These are phyloP conservation scores for Alfaro cultratus DNA, from an alignment of 2,797 vertebrate species.

Conservation along the genomic window DNA sequence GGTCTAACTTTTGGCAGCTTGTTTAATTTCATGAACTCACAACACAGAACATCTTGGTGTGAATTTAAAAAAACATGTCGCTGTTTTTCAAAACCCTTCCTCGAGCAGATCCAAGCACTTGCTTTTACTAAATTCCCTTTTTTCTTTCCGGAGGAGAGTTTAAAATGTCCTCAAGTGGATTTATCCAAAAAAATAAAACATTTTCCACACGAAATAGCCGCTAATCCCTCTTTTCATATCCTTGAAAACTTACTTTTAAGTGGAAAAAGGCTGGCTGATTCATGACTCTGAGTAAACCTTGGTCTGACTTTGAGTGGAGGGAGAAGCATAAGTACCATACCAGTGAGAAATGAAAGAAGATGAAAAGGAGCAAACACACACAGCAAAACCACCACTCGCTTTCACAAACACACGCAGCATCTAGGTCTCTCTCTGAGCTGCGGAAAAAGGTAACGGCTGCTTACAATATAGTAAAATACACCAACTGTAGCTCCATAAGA, in stretches of 20 bases:
- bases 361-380: constrained; percentile 40
- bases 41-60: background rate
- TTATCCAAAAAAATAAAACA: constrained; percentile 39
- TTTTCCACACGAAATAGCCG: constrained; percentile 53
- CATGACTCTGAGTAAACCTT: constrained; percentile 54
- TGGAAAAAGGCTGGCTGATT: constrained; percentile 47
- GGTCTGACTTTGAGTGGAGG: constrained; percentile 45
- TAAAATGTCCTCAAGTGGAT: constrained; percentile 51
- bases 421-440: constrained; percentile 28
- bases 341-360: constrained; percentile 41
- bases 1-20: background rate
- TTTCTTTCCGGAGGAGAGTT: constrained; percentile 24
- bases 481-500: constrained; percentile 62
- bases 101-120: constrained; percentile 21
- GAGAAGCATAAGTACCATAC: constrained; percentile 12
- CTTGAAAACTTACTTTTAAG: constrained; percentile 60
- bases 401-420: constrained; percentile 42
- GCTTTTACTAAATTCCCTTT: constrained; percentile 29
- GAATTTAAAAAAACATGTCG: constrained; percentile 34
- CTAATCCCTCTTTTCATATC: constrained; percentile 65
- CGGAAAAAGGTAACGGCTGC: constrained; percentile 38
- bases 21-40: constrained; percentile 32
- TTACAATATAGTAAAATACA: constrained; percentile 58
- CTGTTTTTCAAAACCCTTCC: constrained; percentile 7
- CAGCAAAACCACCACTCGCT: constrained; percentile 21